phyloP scores from a whole-genome alignment of 1,140 invertebrate species.

The Oscheius sp. region DNA sequence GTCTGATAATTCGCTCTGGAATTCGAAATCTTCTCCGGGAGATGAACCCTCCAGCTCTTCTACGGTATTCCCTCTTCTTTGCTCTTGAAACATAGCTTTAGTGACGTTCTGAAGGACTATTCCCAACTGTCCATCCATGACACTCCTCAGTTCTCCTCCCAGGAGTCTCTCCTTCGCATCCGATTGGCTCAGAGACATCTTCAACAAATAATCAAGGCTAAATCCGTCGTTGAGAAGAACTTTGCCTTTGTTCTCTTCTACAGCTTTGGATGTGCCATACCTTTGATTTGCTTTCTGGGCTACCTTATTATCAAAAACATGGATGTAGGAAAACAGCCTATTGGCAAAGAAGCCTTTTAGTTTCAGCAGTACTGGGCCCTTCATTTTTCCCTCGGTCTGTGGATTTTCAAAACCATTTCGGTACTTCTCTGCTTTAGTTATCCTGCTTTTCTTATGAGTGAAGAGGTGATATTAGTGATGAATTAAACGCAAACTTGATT shows the following conservation, averaged over 20 bases:
- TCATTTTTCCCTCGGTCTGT: constrained; percentile 14
- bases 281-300: constrained; percentile 23
- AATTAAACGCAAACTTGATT: not conserved
- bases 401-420: constrained; percentile 16
- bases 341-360: constrained; percentile 11
- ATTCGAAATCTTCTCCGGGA: too few species aligned
- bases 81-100: too few species aligned
- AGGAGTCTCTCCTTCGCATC: constrained; percentile 17
- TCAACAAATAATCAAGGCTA: constrained; percentile 21
- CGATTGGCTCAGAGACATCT: constrained; percentile 17
- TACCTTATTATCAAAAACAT: constrained; percentile 8
- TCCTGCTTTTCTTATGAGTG: constrained; percentile 28
- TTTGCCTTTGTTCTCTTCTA: constrained; percentile 30
- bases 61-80: too few species aligned
- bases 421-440: constrained; percentile 13
- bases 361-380: constrained; percentile 14
- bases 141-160: too few species aligned
- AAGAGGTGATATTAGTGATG: constrained; percentile 19
- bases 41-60: too few species aligned
- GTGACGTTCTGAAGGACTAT: too few species aligned
- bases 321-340: not conserved
- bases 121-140: too few species aligned
- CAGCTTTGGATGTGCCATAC: constrained; percentile 27
- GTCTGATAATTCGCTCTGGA: too few species aligned
- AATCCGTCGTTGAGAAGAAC: constrained; percentile 20